These are phyloP conservation scores for Stercorarius parasiticus DNA, from an alignment of 2,113 vertebrate species.

Conservation along the genomic window DNA sequence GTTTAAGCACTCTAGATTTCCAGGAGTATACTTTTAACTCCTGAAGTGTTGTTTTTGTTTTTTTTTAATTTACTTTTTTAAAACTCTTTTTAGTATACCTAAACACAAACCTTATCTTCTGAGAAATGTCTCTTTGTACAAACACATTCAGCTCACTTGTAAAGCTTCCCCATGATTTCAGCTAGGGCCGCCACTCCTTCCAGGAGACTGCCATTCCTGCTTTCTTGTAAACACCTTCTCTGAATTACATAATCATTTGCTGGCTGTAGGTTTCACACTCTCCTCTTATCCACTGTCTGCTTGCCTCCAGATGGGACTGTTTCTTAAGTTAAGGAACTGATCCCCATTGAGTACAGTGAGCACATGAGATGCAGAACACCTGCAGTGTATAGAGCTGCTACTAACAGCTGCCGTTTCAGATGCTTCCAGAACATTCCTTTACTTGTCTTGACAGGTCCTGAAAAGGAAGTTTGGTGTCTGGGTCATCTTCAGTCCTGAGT, in stretches of 20 bases:
- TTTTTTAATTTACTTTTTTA: background rate
- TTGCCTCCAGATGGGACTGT: background rate
- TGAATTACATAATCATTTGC: background rate
- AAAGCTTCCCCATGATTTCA: background rate
- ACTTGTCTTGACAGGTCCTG: background rate
- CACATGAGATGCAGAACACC: background rate
- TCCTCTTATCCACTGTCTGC: background rate
- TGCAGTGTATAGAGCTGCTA: background rate
- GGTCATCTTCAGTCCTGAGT: background rate
- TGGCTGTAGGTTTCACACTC: background rate
- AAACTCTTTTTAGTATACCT: background rate
- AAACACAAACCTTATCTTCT: background rate
- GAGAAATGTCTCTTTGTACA: background rate
- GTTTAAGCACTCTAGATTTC: background rate
- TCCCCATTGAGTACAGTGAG: background rate
- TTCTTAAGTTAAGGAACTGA: background rate
- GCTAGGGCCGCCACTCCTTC: background rate
- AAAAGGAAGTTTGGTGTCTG: background rate
- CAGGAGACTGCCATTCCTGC: background rate
- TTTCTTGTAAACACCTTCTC: background rate
- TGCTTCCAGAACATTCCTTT: constrained; percentile 14
- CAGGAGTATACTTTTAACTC: background rate
- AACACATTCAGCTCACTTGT: background rate
- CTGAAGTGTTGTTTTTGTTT: background rate
- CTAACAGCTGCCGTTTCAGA: background rate